Percentiles rank a stretch among this genome's conserved stretches.
Conservation (phyloP, 2,113 vertebrate species). For the Malaclemys terrapin region DNA sequence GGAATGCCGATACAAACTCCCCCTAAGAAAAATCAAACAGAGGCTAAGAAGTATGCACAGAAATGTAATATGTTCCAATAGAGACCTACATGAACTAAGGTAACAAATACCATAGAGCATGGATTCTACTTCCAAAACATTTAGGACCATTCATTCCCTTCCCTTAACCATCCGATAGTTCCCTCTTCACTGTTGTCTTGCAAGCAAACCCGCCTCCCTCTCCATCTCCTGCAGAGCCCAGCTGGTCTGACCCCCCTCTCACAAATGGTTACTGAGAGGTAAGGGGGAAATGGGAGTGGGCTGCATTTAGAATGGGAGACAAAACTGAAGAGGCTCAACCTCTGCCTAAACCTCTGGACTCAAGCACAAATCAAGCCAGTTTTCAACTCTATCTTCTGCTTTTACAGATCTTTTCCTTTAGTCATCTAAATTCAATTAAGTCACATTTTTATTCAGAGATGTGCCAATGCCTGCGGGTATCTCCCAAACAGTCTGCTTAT, state of each 20-base stretch:
- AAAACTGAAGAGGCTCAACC: not conserved
- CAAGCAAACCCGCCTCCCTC: not conserved
- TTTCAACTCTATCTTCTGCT: not conserved
- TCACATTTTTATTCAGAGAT: not conserved
- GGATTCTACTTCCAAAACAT: not conserved
- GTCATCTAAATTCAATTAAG: not conserved
- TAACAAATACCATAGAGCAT: not conserved
- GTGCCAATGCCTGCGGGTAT: not conserved
- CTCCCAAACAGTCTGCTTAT: not conserved
- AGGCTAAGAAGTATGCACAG: not conserved
- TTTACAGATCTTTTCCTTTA: not conserved
- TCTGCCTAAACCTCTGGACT: not conserved
- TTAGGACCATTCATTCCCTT: not conserved
- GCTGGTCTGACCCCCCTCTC: not conserved
- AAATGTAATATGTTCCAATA: not conserved
- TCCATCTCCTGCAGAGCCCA: not conserved
- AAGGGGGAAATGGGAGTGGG: not conserved
- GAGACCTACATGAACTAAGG: not conserved
- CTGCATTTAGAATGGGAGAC: not conserved
- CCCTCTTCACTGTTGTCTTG: not conserved
- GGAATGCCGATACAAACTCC: conserved; percentile 87
- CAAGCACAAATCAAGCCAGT: not conserved
- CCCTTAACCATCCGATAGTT: not conserved
- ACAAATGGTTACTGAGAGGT: not conserved
- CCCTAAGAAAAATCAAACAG: conserved; percentile 77